Base-by-base conservation (phyloP, 1,140 invertebrate genomes). In the Meteorus sp. region DNA sequence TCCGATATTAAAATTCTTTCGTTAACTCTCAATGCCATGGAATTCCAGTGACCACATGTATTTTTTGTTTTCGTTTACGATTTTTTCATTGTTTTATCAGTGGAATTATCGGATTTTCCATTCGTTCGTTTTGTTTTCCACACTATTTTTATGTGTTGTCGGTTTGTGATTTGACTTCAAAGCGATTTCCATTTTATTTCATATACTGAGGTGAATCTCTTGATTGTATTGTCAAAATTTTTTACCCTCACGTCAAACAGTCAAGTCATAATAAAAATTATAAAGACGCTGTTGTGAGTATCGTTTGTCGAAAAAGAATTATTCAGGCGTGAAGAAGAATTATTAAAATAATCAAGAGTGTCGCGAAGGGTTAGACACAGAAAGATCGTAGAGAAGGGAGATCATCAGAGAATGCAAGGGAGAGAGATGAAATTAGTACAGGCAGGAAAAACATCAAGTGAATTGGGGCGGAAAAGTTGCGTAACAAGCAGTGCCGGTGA, bases 391-490 rank as follows among this genome's bases (percentile, higher is more conserved):
- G 27, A 29, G 43, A 22, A 50, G 50, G 19, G 57, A 17, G 27
- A 17, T 23, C 45, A 33, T 27, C 63, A 54, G 64, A 65, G 56
- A 50, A 62, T 64, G 63, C 63, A 15, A 13, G 20, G 35, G 11
- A 39, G 6, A 7, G 33, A 27, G 23, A 27, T 35, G 33, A 31
- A 23, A 2, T 7, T 2, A n/a, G n/a, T n/a, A n/a, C n/a, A n/a
- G n/a, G n/a, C n/a, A n/a, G n/a, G n/a, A n/a, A n/a, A n/a, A 22
- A 29, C 15, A n/a, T 15, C 9, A 65, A 67, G 65, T 71, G 67
- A 69, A 71, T 71, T 70, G 68, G 69, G 68, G 62, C 61, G 68
- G 61, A 71, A 71, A 70, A 70, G 63, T 70, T 70, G 65, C 61
- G 68, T 71, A 71, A 70, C 69, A 69, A 71, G 69, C 69, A 61